Base-by-base conservation (phyloP, 2,888 invertebrate genomes). In the Brachyptera putata region DNA sequence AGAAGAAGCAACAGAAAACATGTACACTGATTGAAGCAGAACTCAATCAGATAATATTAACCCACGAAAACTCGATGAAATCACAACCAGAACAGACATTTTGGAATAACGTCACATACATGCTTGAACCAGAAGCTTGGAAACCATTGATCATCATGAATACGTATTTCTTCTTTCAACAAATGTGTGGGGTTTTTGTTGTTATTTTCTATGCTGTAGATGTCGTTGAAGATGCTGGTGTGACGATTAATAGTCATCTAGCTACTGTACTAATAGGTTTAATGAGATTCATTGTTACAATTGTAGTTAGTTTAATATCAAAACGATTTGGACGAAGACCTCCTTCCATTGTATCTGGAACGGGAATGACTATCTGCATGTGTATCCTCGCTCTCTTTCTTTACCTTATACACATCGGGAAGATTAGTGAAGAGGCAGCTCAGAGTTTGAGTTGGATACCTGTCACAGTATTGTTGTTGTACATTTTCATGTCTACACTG, bases 331-430 rank as follows among this genome's bases (percentile, higher is more conserved):
- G 86, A 0, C 72, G 85, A 49, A 70, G 83, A 49, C 74, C 79
- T 1, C 76, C 85, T 1, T 78, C 85, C 0, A 73, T 84, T 3
- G 62, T 79, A 34, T 84, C 84, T 1, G 84, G 85, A 0, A 62
- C 73, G 0, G 77, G 81, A 0, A 83, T 82, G 77, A 73, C 77
- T 0, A n/a, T 78, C 0, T 78, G 77, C 59, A 79, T 84, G 77
- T 66, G 78, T 3, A 64, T 70, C 1, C 67, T 84, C 25, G 76
- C 79, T 1, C 66, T 71, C 2, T 80, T 79, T 66, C 66, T 79
- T 4, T 34, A 21, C 25, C 16, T 50, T 16, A n/a, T 11, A 3
- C 14, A 13, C 4, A 3, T 26, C 3, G 49, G 26, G 16, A 16
- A 7, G 25, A 25, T 14, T 4, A 25, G 24, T 11, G 9, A n/a